Evolutionary conservation across 2,888 invertebrate species (phyloP), one percentile per base, ranked within the genome.

Genomic region (Cheilosia vulpina): DNA sequence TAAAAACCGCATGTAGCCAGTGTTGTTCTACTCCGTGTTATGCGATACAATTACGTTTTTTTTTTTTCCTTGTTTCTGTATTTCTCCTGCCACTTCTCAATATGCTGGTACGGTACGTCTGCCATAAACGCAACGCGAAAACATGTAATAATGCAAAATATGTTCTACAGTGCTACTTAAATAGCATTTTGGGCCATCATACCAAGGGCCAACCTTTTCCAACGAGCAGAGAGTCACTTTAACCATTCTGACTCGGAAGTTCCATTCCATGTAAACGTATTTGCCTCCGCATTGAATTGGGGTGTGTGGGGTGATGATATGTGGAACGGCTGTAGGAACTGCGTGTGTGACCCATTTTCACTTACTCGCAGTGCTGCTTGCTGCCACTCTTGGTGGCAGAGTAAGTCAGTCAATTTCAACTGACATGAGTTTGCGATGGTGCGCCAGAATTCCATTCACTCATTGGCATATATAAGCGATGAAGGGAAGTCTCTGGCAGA

Each of bases 101-200:
- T 31, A 31, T n/a, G 53, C 19, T 3, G 55, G 55, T 19, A 24
- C 21, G 15, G 13, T 13, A 38, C 38, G 38, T 38, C 60, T 60
- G 78, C 50, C 62, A 53, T 85, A 68, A 81, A 68, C 85, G 76
- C 81, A 81, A 66, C 76, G 62, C 81, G 58, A 71, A 66, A 72
- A 71, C 85, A 76, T 81, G 81, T 85, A 72, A 81, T 81, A 81
- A 85, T 77, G 81, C 72, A 72, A 85, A 85, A 81, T 76, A 72
- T 81, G 81, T 76, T 60, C 27, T 41, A 71, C 75, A 71, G 66
- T 77, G 72, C 72, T 77, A 62, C 77, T 72, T 66, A 68, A 52
- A 77, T 68, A 69, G 78, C 57, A 55, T 78, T 78, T 71, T 69
- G 66, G 65, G 41, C 38, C 34, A 43, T 7, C 41, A 47, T 57